phyloP scores from a whole-genome alignment of 2,113 vertebrate genomes.

The Vireo altiloquus region DNA sequence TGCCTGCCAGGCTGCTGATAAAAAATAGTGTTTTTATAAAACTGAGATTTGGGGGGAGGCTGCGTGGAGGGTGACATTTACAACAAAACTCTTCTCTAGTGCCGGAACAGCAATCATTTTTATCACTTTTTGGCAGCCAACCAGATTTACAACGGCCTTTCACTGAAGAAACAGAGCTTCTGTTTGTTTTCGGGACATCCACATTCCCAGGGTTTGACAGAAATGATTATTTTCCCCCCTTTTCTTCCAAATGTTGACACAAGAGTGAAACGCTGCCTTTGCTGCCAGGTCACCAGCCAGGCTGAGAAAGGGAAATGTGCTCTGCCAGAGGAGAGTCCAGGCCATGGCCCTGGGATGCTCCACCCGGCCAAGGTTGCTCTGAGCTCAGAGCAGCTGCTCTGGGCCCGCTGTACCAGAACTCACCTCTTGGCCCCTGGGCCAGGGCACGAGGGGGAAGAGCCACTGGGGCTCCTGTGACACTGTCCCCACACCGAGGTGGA shows the following conservation, averaged over 20 bases:
- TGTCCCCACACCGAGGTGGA: rapidly evolving
- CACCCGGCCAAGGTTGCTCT: neutral
- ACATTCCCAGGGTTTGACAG: slow-evolving; percentile 41
- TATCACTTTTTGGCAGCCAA: slow-evolving; percentile 54
- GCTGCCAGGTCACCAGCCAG: neutral
- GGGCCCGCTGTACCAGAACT: neutral
- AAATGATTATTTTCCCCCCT: neutral
- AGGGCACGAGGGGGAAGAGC: rapidly evolving
- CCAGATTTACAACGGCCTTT: slow-evolving; percentile 42
- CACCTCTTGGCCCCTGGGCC: neutral
- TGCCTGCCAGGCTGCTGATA: neutral
- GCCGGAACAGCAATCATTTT: slow-evolving; percentile 51
- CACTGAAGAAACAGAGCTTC: slow-evolving; percentile 56
- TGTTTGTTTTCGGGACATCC: slow-evolving; percentile 40
- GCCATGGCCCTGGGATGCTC: neutral
- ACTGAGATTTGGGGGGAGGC: slow-evolving; percentile 1
- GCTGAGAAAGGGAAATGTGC: neutral
- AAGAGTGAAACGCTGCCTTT: slow-evolving; percentile 1
- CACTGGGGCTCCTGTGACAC: neutral
- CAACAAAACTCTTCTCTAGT: slow-evolving; percentile 29
- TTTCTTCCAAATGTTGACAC: slow-evolving; percentile 57
- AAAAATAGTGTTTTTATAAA: slow-evolving; percentile 39
- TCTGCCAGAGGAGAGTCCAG: neutral
- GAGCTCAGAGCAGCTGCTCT: neutral
- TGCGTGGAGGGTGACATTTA: neutral